Evolutionary conservation across 2,113 vertebrate genomes (phyloP), one percentile per base, ranked within the genome.

Genomic region (Symphodus melops): DNA sequence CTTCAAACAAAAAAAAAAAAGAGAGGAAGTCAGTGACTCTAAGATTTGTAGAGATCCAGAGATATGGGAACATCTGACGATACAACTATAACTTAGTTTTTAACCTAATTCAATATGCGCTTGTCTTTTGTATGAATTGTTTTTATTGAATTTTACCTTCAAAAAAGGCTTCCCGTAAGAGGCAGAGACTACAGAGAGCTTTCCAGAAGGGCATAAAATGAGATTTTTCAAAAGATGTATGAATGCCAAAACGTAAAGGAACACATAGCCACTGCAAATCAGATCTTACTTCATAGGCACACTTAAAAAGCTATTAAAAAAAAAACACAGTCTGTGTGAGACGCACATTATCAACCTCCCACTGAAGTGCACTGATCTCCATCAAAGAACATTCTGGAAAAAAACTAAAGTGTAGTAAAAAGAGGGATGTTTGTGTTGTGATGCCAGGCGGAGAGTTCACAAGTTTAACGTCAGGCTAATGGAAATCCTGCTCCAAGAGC

Each of bases 1-100:
- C 98, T 99, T 90, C 46, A 92, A 84, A 75, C 49, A 74, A 33
- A 6, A 33, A 33, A 77, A 87, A n/a, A 86, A 33, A 36, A 59
- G 8, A 53, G 57, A 75, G 36, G 4, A 84, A 54, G 49, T 68
- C 49, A 77, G 23, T 20, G 7, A 72, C 9, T 51, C 12, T 5
- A 4, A 1, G 4, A 10, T 64, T 49, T n/a, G 16, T 17, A 46
- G 44, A 17, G 3, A 46, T 46, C 44, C 44, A 46, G 5, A 17
- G 39, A 10, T 10, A 41, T 4, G 28, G 28, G 28, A 33, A 33
- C 28, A 33, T 33, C 28, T 33, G 4, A 33, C 28, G 6, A 33
- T 33, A 33, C 28, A 33, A 33, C 28, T 33, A 33, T 33, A 33
- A 13, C 42, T 5, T 16, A 16, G 12, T 13, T 16, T 46, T 10